Evolutionary conservation across 2,797 vertebrate species (phyloP), one percentile per base, ranked within the genome.

Genomic region (Sebastes vulpes): DNA sequence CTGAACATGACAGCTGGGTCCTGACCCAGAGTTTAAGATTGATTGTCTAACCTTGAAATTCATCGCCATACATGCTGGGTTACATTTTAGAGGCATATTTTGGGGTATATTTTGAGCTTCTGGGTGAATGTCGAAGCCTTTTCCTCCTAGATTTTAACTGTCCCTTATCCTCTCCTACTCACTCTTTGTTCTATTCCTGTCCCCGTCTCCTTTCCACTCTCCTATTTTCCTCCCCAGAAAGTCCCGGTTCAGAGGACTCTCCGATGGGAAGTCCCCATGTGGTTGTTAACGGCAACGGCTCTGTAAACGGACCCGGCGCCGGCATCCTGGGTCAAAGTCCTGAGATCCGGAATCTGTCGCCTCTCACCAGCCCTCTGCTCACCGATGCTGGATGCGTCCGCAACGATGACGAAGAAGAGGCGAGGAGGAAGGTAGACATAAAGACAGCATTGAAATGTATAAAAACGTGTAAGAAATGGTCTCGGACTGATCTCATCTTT

Each of bases 351-450:
- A 97, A 96, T 85, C 95, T 97, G 0, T 98, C 98, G 2, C 98
- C 98, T 1, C 92, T 99, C 85, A 96, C 98, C 90, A 98, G 98
- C 89, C 98, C 98, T 1, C 94, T 99, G 90, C 96, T 99, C 70
- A 98, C 95, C 0, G 98, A 99, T 57, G 97, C 97, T 0, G 95
- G 97, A 0, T 97, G 96, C 60, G 74, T 97, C 7, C 96, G 97
- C 83, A 97, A 97, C 0, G 98, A 99, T 0, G 98, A 99, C 0
- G 98, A 99, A 48, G 98, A 99, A 0, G 98, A 99, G 28, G 97
- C 97, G 71, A 97, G 97, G 90, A 97, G 96, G 92, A 99, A 98
- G 98, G 98, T 99, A 91, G 77, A 91, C n/a, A 5, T 46, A 10
- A 12, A 20, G 8, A 52, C 4, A 9, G 11, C 42, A 46, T 16